Evolutionary conservation across 2,797 vertebrate genomes (phyloP).

Genomic region (Lerista edwardsae): DNA sequence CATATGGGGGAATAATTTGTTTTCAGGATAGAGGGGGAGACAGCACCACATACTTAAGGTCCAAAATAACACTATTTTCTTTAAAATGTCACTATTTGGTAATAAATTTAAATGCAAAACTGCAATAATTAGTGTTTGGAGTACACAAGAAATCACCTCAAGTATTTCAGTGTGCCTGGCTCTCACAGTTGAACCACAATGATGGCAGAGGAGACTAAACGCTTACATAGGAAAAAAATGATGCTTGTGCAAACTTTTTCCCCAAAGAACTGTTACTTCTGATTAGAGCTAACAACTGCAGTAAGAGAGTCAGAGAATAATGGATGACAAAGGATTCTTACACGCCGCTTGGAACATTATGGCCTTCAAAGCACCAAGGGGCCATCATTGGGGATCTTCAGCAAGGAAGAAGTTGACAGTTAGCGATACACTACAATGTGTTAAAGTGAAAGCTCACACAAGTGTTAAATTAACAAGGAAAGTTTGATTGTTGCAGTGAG

Average conservation of each 20-base stretch:
- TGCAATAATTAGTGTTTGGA: neutral
- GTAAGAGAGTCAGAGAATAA: conserved; percentile 23
- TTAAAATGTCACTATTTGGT: neutral
- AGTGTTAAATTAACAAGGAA: conserved; percentile 11
- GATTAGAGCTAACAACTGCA: conserved; percentile 23
- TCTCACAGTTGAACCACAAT: neutral
- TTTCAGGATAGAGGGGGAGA: too few relatives aligned
- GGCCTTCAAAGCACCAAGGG: neutral
- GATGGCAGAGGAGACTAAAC: neutral
- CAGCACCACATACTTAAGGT: neutral
- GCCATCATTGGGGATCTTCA: neutral
- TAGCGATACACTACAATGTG: neutral
- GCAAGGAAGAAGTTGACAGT: conserved; percentile 14
- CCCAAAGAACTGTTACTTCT: conserved; percentile 22
- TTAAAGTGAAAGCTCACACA: conserved; percentile 12
- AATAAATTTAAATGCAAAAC: conserved; percentile 20
- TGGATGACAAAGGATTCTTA: conserved; percentile 13
- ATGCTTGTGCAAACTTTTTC: conserved; percentile 10
- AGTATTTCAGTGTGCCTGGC: neutral
- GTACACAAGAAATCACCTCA: neutral
- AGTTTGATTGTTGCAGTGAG: conserved; percentile 3
- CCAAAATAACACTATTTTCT: conserved; percentile 4
- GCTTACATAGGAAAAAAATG: neutral
- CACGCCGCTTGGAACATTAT: neutral
- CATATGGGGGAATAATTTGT: too few relatives aligned